Evolutionary conservation across 2,888 invertebrate genomes (phyloP).

Genomic region (Dynastes grantii): DNA sequence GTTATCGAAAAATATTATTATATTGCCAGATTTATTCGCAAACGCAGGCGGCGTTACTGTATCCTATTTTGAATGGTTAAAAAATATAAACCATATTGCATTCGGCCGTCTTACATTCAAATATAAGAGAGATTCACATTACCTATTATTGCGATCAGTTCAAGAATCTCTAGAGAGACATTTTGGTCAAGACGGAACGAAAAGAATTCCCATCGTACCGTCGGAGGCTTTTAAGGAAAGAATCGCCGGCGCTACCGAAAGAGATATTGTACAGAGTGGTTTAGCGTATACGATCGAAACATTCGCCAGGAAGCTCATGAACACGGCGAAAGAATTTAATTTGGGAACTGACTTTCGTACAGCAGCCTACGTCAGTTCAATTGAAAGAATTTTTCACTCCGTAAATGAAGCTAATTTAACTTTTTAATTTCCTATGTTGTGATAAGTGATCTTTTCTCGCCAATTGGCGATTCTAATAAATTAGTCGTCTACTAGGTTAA

Average conservation of each 20-base stretch:
- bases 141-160: constrained; percentile 79
- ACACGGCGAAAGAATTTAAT: constrained; percentile 79
- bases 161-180: constrained; percentile 72
- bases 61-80: constrained; percentile 93
- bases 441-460: background rate
- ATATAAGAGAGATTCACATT: constrained; percentile 90
- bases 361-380: constrained; percentile 57
- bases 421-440: constrained; percentile 71
- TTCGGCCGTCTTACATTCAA: constrained; percentile 90
- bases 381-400: constrained; percentile 58
- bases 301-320: constrained; percentile 79
- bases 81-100: constrained; percentile 92
- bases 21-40: constrained; percentile 85
- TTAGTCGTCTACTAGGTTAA: background rate
- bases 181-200: constrained; percentile 53
- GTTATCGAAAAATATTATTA: constrained; percentile 81
- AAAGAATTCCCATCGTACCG: constrained; percentile 72
- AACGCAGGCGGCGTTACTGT: constrained; percentile 93
- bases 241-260: constrained; percentile 84
- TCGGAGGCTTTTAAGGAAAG: constrained; percentile 81
- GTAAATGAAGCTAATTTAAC: constrained; percentile 58
- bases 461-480: too few relatives aligned
- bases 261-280: constrained; percentile 89
- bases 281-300: constrained; percentile 88
- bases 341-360: constrained; percentile 71